Evolutionary conservation across 2,888 invertebrate genomes (phyloP), one percentile per base, ranked within the genome.

Genomic region (Lepidocyrtoides sp.): DNA sequence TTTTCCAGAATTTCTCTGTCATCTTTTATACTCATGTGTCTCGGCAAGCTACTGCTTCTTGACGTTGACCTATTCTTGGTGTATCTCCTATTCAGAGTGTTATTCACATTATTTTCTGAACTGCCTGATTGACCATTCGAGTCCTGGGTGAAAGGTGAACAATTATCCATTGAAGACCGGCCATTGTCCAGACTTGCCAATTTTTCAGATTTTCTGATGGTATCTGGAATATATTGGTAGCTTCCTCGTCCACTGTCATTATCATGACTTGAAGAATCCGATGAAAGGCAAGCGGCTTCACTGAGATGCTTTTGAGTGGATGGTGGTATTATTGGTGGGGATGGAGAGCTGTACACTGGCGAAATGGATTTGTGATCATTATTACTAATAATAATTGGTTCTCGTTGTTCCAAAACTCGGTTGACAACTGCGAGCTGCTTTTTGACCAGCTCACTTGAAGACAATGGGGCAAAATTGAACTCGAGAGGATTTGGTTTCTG

Each of bases 191-290:
- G 5, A 4, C 10, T 26, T 51, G 20, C 36, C n/a, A 17, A 57
- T 57, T 23, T 60, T 2, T 82, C 82, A 26, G 41, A 26, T 26
- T 60, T 23, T 63, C 60, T 82, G 82, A 44, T 63, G 14, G 20
- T 63, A 14, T 63, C 63, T 41, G 81, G 51, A 41, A 82, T 57
- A 54, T 57, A 75, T 10, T 81, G 91, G 26, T 57, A 86, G 26
- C 91, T 91, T 10, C 91, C 91, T 8, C 91, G 54, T 0, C 91
- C 91, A 26, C 91, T 91, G 72, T 91, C 91, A 77, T 86, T 91
- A n/a, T 91, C 91, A n/a, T 86, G 91, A 23, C 91, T 91, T 1
- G 91, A 91, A 7, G 91, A 91, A n/a, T 91, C 91, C 0, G 91
- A 91, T 7, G 86, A 82, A 4, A 60, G 17, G 14, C 91, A 57